A percentile compares a stretch with the other conserved stretches of the same genome.
Evolutionary conservation across 2,113 vertebrate genomes (phyloP).

Genomic region (Sciurus niger): DNA sequence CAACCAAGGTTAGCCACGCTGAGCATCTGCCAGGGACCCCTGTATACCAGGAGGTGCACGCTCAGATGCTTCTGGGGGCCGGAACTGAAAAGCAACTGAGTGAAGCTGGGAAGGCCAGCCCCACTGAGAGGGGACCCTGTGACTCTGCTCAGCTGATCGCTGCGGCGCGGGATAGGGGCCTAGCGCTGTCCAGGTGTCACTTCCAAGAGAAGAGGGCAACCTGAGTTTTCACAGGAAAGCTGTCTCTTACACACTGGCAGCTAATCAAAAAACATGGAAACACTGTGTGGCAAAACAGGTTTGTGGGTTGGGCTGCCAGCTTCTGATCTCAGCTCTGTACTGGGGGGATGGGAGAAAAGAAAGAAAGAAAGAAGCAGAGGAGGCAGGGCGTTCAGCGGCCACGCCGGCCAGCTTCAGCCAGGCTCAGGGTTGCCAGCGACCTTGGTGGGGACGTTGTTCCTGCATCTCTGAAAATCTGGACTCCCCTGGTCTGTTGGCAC

Average conservation of each 20-base stretch:
- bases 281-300: neutral
- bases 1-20: rapidly evolving
- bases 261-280: neutral
- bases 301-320: neutral
- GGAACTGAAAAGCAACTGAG: neutral
- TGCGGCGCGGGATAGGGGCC: neutral
- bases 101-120: neutral
- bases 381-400: no score
- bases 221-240: neutral
- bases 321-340: neutral
- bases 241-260: neutral
- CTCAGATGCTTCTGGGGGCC: neutral
- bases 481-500: neutral
- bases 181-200: neutral
- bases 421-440: neutral
- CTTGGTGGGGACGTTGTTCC: neutral
- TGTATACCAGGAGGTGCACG: neutral
- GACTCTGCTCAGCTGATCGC: neutral
- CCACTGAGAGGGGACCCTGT: neutral
- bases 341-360: neutral
- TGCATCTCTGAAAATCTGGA: neutral
- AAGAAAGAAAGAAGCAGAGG: neutral
- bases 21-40: neutral
- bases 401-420: no score
- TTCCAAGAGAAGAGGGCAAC: neutral